A percentile compares a stretch with the other conserved stretches of the same genome.
phyloP scores from a whole-genome alignment of 1,140 invertebrate species.

The Apis florea region DNA sequence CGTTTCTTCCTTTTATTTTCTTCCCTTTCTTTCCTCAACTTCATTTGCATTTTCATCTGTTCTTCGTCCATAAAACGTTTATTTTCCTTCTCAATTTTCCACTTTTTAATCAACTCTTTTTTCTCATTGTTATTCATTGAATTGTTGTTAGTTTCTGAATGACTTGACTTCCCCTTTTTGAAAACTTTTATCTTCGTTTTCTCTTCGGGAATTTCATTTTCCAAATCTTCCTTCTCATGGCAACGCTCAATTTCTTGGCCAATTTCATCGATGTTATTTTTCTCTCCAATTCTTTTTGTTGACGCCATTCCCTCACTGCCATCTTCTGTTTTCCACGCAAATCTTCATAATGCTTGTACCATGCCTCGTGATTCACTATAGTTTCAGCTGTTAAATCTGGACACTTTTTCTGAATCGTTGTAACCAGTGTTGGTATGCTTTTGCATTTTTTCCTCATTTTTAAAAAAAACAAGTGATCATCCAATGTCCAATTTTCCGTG shows the following conservation, averaged over 20 bases:
- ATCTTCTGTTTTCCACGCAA: slow-evolving; percentile 72
- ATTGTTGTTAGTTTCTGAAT: neutral
- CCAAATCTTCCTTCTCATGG: neutral
- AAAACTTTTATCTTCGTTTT: neutral
- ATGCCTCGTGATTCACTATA: slow-evolving; percentile 77
- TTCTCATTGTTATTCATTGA: slow-evolving; percentile 51
- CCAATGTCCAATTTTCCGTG: slow-evolving; percentile 72
- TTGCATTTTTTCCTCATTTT: slow-evolving; percentile 70
- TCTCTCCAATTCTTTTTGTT: slow-evolving; percentile 58
- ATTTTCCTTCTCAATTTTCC: slow-evolving; percentile 71
- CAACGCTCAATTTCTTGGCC: neutral
- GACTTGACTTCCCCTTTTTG: neutral
- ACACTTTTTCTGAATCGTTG: slow-evolving; percentile 69
- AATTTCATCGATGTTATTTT: slow-evolving; percentile 12
- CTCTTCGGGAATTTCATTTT: neutral
- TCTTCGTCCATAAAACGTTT: slow-evolving; percentile 65
- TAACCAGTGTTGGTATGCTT: slow-evolving; percentile 68
- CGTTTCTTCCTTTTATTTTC: slow-evolving; percentile 55
- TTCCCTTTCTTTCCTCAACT: slow-evolving; percentile 50
- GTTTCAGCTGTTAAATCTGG: slow-evolving; percentile 72
- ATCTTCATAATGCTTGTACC: slow-evolving; percentile 75
- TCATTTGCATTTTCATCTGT: slow-evolving; percentile 47
- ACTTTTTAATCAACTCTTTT: slow-evolving; percentile 70
- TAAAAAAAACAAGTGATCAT: slow-evolving; percentile 75
- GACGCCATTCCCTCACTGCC: slow-evolving; percentile 70